Evolutionary conservation across 2,888 invertebrate genomes (phyloP).

Genomic region (Eristalinus sepulchralis): DNA sequence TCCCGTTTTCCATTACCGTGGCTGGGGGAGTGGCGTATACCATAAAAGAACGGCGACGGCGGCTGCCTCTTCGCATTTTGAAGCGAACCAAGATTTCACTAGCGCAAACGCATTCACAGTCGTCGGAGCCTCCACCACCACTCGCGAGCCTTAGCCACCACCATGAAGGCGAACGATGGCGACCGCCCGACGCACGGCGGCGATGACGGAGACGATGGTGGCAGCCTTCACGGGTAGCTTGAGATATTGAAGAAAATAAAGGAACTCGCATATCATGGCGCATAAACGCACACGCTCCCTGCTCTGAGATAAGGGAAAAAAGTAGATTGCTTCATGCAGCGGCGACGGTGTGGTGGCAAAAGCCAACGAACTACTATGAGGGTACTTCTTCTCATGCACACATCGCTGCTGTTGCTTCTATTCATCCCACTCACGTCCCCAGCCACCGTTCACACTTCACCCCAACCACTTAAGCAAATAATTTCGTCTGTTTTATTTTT

Average conservation of each 20-base stretch:
- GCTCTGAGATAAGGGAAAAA: constrained; percentile 27
- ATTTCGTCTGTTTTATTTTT: constrained; percentile 39
- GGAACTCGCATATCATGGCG: neutral
- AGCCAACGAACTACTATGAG: constrained; percentile 62
- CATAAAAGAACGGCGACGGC: constrained; percentile 22
- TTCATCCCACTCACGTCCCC: neutral
- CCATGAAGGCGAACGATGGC: neutral
- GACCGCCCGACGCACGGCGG: neutral
- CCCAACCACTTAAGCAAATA: constrained; percentile 39
- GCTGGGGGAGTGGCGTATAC: neutral
- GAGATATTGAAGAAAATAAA: constrained; percentile 15
- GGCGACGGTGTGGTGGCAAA: constrained; percentile 25
- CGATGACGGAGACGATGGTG: neutral
- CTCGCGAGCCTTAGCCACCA: neutral
- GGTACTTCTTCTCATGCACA: neutral
- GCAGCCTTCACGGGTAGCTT: no score
- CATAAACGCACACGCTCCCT: neutral
- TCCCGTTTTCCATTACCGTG: no score
- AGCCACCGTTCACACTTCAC: neutral
- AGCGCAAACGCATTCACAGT: constrained; percentile 65
- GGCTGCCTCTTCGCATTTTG: constrained; percentile 18
- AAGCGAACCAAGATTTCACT: constrained; percentile 41
- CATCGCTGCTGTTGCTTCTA: neutral
- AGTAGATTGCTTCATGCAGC: constrained; percentile 24
- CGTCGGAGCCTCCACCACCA: neutral